A percentile compares a stretch with the other conserved stretches of the same genome.
Evolutionary conservation across 2,797 vertebrate species (phyloP).

Genomic region (Botia almorhae): DNA sequence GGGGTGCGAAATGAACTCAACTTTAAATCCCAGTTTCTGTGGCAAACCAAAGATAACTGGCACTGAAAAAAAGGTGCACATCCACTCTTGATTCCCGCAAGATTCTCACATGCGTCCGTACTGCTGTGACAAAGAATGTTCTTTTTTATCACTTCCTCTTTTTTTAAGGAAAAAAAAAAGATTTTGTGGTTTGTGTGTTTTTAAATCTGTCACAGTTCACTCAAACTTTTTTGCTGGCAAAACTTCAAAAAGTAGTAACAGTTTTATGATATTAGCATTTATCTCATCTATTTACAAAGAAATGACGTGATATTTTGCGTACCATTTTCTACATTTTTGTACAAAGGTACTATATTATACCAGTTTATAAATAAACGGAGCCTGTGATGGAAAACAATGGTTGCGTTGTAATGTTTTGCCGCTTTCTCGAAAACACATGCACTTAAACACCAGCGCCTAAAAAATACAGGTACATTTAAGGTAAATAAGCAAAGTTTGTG

Average conservation of each 20-base stretch:
- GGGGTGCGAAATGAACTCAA: not conserved
- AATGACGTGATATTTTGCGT: constrained; percentile 83
- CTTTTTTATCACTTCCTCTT: constrained; percentile 65
- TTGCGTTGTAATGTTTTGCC: constrained; percentile 44
- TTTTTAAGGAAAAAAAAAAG: constrained; percentile 64
- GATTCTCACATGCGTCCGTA: constrained; percentile 74
- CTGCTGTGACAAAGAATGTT: constrained; percentile 80
- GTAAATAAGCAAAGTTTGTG: too few relatives aligned
- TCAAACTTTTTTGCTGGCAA: constrained; percentile 84
- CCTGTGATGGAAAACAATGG: constrained; percentile 72
- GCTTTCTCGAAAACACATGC: not conserved
- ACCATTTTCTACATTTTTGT: constrained; percentile 87
- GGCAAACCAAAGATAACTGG: constrained; percentile 81
- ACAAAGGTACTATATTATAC: constrained; percentile 87
- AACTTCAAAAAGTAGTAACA: constrained; percentile 80
- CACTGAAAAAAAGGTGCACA: constrained; percentile 65
- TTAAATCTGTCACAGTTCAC: constrained; percentile 75
- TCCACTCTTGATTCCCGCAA: constrained; percentile 67
- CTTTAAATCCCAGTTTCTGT: constrained; percentile 53
- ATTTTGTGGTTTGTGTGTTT: constrained; percentile 73
- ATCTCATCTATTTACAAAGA: constrained; percentile 76
- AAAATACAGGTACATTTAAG: too few relatives aligned
- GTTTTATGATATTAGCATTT: constrained; percentile 78
- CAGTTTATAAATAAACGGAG: constrained; percentile 83
- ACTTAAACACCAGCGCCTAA: too few relatives aligned